Evolutionary conservation across 92 coral and sea anemone species (phyloP).

Genomic region (Paramuricea clavata): DNA sequence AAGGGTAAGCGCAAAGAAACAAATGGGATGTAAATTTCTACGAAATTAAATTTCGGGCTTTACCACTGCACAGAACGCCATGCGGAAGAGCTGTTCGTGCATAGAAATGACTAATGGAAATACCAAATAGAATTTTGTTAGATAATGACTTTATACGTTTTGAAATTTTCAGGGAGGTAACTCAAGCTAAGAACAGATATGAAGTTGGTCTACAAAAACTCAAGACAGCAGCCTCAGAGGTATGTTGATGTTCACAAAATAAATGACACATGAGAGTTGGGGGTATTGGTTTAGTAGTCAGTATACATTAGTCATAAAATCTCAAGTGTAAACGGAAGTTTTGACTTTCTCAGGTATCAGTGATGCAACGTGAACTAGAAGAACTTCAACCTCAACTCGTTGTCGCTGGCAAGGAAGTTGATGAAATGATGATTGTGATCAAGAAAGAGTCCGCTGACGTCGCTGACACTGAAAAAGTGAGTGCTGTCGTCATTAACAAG

Average conservation of each 20-base stretch:
- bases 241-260: too few relatives aligned
- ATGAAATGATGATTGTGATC: slow-evolving; percentile 97
- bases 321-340: too few relatives aligned
- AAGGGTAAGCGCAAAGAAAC: slow-evolving; percentile 74
- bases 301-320: too few relatives aligned
- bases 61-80: too few relatives aligned
- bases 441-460: slow-evolving; percentile 98
- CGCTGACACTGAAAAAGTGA: slow-evolving; percentile 97
- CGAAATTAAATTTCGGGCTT: too few relatives aligned
- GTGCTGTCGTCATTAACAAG: background rate
- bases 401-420: slow-evolving; percentile 97
- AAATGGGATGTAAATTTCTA: background rate
- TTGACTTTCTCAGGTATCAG: slow-evolving; percentile 77
- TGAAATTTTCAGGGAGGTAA: slow-evolving; percentile 86
- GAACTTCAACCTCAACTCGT: slow-evolving; percentile 98
- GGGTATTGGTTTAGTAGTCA: too few relatives aligned
- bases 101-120: too few relatives aligned
- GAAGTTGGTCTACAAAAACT: slow-evolving; percentile 97
- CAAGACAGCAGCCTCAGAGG: slow-evolving; percentile 96
- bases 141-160: too few relatives aligned
- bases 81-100: too few relatives aligned
- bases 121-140: background rate
- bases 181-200: slow-evolving; percentile 93
- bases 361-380: slow-evolving; percentile 95
- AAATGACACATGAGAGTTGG: too few relatives aligned